Conservation (phyloP, 2,113 vertebrate genomes). For the Rhea pennata region DNA sequence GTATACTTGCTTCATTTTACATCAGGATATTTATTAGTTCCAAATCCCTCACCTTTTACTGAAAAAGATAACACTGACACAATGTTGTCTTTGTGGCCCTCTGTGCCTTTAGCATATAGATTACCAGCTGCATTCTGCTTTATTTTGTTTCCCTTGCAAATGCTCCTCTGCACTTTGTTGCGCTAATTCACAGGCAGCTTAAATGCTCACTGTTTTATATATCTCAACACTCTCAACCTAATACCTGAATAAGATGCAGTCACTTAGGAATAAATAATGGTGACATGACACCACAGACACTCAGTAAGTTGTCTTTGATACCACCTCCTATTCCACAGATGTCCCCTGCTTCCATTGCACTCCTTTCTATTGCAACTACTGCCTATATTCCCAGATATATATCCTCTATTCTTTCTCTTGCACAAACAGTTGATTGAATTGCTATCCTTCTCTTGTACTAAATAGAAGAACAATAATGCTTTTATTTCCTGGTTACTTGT, state of each 20-base stretch:
- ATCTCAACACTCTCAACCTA: not conserved
- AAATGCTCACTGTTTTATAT: conserved; percentile 49
- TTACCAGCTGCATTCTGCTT: conserved; percentile 38
- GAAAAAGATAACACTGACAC: not conserved
- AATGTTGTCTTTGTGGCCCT: conserved; percentile 27
- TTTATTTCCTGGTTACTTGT: conserved; percentile 9
- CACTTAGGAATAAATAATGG: conserved; percentile 51
- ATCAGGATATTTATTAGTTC: not conserved
- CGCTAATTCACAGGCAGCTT: conserved; percentile 34
- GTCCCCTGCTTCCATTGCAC: conserved; percentile 22
- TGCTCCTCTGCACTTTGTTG: not conserved
- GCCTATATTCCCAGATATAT: conserved; percentile 6
- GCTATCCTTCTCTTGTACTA: not conserved
- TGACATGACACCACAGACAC: conserved; percentile 26
- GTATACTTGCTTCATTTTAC: not conserved
- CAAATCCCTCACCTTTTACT: not conserved
- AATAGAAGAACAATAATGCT: conserved; percentile 36
- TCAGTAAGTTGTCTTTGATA: conserved; percentile 18
- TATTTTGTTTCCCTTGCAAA: conserved; percentile 44
- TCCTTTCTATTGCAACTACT: conserved; percentile 33
- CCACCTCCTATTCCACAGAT: conserved; percentile 26
- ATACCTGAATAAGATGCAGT: conserved; percentile 34
- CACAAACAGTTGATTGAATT: conserved; percentile 24
- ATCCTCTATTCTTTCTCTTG: not conserved
- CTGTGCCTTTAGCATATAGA: conserved; percentile 34